Conservation (phyloP, 2,113 vertebrate species). For the Syngnathus floridae region DNA sequence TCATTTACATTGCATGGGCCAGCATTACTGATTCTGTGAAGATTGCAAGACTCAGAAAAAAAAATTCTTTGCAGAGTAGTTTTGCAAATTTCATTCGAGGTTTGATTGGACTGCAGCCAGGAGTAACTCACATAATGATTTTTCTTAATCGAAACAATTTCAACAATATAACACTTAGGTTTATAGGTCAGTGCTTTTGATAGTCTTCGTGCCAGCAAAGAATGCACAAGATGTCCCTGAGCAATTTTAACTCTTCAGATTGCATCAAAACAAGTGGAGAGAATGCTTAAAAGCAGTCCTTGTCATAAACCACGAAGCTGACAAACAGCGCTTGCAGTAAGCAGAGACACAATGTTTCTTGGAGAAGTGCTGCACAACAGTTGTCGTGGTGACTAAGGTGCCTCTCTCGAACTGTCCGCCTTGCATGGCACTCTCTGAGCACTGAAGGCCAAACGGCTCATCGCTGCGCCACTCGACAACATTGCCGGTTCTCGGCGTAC, state of each 20-base stretch:
- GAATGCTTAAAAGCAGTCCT: neutral
- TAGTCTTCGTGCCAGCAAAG: neutral
- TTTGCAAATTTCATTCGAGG: too few relatives aligned
- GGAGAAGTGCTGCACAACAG: conserved; percentile 33
- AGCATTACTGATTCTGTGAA: neutral
- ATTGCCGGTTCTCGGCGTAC: conserved; percentile 12
- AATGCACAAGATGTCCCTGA: neutral
- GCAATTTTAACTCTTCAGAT: neutral
- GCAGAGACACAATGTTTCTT: conserved; percentile 17
- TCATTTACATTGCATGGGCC: neutral
- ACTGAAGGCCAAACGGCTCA: conserved; percentile 63
- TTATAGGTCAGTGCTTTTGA: neutral
- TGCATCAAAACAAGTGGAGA: neutral
- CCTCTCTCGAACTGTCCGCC: conserved; percentile 30
- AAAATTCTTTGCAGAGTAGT: too few relatives aligned
- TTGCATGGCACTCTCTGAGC: conserved; percentile 53
- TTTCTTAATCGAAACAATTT: neutral
- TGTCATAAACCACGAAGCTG: neutral
- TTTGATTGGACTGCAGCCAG: too few relatives aligned
- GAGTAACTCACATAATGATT: too few relatives aligned
- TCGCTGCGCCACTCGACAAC: conserved; percentile 27
- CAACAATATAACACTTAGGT: neutral
- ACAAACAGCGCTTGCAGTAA: conserved; percentile 18
- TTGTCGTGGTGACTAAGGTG: conserved; percentile 63
- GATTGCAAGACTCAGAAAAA: neutral